These are phyloP conservation scores for Callipepla californica DNA, from an alignment of 2,113 vertebrate genomes.

Conservation along the genomic window DNA sequence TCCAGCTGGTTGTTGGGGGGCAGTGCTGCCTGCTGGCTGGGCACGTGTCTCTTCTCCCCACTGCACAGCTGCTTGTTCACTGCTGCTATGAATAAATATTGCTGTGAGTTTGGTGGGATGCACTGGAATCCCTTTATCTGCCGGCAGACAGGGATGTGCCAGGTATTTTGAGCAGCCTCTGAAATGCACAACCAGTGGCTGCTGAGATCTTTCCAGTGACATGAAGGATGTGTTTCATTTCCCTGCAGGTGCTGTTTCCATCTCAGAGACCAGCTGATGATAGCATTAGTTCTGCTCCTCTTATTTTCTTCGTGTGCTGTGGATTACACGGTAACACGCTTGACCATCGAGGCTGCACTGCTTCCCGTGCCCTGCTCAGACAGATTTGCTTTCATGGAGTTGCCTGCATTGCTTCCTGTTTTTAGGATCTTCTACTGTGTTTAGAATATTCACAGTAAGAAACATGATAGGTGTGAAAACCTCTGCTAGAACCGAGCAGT, in stretches of 20 bases:
- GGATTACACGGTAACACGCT: background rate
- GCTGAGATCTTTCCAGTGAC: constrained; percentile 19
- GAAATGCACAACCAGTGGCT: background rate
- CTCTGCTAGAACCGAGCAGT: background rate
- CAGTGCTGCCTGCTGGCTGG: background rate
- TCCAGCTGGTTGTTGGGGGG: background rate
- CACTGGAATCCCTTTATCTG: background rate
- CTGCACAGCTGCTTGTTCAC: background rate
- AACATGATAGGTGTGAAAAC: background rate
- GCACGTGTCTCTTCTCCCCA: rapidly evolving
- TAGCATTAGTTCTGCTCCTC: constrained; percentile 45
- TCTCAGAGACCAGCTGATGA: constrained; percentile 53
- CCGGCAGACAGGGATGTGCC: background rate
- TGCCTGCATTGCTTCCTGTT: background rate
- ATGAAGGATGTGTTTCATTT: constrained; percentile 69
- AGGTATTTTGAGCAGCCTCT: background rate
- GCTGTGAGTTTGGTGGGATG: background rate
- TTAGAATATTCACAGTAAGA: background rate
- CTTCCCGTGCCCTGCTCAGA: background rate
- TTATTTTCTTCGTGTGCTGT: background rate
- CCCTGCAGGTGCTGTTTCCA: constrained; percentile 39
- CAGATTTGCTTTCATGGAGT: background rate
- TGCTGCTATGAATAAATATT: background rate
- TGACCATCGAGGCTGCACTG: background rate
- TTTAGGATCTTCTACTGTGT: background rate